Evolutionary conservation across 2,797 vertebrate species (phyloP).

Genomic region (Myotis vivesi): DNA sequence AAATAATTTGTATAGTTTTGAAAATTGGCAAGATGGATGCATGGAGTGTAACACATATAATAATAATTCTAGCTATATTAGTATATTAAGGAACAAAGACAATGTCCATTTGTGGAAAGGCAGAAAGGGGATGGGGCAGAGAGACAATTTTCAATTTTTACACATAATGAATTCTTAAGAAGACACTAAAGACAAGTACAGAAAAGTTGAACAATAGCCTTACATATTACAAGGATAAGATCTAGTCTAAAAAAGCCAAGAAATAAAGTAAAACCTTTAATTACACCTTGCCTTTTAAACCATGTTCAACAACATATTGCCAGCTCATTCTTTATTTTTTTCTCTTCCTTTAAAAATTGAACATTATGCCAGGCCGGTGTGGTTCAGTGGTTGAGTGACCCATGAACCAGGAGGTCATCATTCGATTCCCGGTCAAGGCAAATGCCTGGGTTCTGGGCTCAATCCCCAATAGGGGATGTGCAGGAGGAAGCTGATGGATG

Average conservation of each 20-base stretch:
- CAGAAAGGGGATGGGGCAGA: background rate
- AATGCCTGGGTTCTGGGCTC: no score
- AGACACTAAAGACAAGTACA: background rate
- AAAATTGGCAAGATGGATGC: background rate
- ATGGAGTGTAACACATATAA: background rate
- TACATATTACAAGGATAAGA: background rate
- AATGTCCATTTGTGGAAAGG: background rate
- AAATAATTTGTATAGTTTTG: background rate
- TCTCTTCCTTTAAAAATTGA: background rate
- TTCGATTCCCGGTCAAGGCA: no score
- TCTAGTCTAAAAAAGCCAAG: background rate
- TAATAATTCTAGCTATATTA: background rate
- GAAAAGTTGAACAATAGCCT: background rate
- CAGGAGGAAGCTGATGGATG: no score
- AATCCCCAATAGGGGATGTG: no score
- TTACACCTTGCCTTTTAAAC: background rate
- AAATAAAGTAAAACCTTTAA: background rate
- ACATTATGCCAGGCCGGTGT: no score
- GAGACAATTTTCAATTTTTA: background rate
- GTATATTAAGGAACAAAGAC: background rate
- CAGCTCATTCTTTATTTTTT: background rate
- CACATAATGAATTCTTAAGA: background rate
- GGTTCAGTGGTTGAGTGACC: no score
- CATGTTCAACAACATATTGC: background rate
- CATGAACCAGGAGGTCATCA: no score